Evolutionary conservation across 53 echinoderm and acorn worm species (phyloP).

Genomic region (Apostichopus leukothele): DNA sequence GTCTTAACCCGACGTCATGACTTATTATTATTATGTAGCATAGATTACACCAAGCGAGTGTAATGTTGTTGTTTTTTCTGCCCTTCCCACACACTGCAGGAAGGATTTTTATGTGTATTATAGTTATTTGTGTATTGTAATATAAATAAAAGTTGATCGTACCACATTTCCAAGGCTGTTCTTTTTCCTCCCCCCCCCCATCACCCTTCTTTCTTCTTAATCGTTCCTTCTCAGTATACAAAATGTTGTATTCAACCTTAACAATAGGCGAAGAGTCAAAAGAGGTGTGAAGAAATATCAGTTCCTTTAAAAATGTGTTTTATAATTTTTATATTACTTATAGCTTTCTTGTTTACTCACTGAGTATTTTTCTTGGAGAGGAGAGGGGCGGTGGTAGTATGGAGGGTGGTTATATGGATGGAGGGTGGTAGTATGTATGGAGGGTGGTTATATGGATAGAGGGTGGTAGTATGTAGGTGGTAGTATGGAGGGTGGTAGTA

Average conservation of each 20-base stretch:
- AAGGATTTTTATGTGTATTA: constrained; percentile 5
- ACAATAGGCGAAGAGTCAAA: neutral
- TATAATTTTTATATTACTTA: too few relatives aligned
- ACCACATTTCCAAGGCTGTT: constrained; percentile 6
- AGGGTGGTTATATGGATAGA: too few relatives aligned
- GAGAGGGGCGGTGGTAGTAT: too few relatives aligned
- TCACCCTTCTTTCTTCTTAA: too few relatives aligned
- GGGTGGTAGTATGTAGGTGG: too few relatives aligned
- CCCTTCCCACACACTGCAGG: neutral
- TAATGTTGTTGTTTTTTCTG: neutral
- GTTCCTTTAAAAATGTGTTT: too few relatives aligned
- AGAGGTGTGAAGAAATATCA: too few relatives aligned
- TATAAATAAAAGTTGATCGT: neutral
- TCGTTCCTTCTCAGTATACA: neutral
- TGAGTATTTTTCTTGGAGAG: too few relatives aligned
- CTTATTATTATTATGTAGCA: neutral
- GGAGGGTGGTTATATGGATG: too few relatives aligned
- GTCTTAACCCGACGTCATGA: neutral
- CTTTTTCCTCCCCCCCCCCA: neutral
- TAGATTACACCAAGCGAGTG: neutral
- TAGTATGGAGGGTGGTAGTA: too few relatives aligned
- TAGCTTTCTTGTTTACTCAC: too few relatives aligned
- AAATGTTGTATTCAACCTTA: constrained; percentile 29
- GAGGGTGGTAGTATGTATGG: too few relatives aligned
- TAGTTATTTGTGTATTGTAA: constrained; percentile 25